Evolutionary conservation across 2,113 vertebrate genomes (phyloP).

Genomic region (Ciconia stormi): DNA sequence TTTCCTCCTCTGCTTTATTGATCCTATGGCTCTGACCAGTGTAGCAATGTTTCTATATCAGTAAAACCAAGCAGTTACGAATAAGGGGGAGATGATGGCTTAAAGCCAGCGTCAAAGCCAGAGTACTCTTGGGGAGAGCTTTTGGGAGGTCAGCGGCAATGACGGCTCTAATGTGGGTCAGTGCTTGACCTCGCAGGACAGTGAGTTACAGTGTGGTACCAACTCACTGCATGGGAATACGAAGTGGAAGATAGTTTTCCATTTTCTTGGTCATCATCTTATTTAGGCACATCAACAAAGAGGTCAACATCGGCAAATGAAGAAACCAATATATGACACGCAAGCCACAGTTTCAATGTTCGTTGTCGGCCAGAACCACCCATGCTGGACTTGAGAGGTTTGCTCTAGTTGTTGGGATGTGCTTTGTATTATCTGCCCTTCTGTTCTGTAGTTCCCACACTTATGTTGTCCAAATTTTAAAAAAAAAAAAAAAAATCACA

Average conservation of each 20-base stretch:
- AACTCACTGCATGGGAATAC: too few relatives aligned
- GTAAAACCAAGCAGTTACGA: neutral
- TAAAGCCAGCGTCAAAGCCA: neutral
- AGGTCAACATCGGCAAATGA: neutral
- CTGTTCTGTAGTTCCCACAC: neutral
- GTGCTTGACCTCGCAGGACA: neutral
- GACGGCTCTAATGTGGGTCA: neutral
- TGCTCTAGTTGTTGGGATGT: neutral
- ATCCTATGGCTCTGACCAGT: neutral
- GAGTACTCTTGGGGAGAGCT: neutral
- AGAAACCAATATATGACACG: rapidly evolving
- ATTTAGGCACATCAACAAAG: neutral
- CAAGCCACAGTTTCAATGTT: rapidly evolving
- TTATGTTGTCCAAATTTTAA: neutral
- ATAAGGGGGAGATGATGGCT: neutral
- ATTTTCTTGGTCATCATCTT: neutral
- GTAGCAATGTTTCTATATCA: neutral
- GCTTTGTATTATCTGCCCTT: neutral
- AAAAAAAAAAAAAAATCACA: neutral
- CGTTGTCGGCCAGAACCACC: neutral
- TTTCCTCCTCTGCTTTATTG: constrained; percentile 26
- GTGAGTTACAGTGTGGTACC: neutral
- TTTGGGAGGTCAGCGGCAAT: neutral
- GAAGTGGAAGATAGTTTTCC: neutral
- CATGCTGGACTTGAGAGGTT: neutral